Percentiles rank a stretch among this genome's conserved stretches.
Evolutionary conservation across 2,888 invertebrate genomes (phyloP).

Genomic region (Drosophila formosana): DNA sequence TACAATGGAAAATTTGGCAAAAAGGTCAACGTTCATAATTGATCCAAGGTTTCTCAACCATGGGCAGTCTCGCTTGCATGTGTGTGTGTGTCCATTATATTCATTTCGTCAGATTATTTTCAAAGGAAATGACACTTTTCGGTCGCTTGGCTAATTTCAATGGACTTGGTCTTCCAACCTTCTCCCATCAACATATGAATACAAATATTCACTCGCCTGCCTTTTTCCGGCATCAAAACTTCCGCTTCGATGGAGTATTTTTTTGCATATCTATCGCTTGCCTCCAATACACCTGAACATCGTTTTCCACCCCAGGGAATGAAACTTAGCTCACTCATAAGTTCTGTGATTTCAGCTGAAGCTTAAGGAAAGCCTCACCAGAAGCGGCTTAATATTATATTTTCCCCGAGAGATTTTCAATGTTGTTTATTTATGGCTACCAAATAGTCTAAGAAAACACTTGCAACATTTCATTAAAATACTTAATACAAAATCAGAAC

Average conservation of each 20-base stretch:
- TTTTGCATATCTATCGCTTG: conserved; percentile 41
- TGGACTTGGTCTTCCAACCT: not conserved
- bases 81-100: conserved; percentile 10
- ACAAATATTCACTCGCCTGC: conserved; percentile 36
- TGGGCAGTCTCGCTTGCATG: conserved; percentile 1
- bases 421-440: not conserved
- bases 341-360: not conserved
- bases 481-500: not conserved
- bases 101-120: conserved; percentile 45
- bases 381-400: not conserved
- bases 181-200: not conserved
- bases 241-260: conserved; percentile 38
- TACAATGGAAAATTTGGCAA: conserved; percentile 64
- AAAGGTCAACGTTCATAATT: conserved; percentile 77
- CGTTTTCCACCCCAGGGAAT: too few species aligned
- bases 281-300: conserved; percentile 1
- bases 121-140: conserved; percentile 52
- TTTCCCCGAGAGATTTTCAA: not conserved
- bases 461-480: not conserved
- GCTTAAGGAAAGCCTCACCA: not conserved
- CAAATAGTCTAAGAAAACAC: not conserved
- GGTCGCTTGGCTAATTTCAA: conserved; percentile 33
- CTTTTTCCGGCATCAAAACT: conserved; percentile 42
- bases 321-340: not conserved
- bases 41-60: conserved; percentile 37